Conservation (phyloP, 2,797 vertebrate genomes). For the Scyliorhinus canicula region DNA sequence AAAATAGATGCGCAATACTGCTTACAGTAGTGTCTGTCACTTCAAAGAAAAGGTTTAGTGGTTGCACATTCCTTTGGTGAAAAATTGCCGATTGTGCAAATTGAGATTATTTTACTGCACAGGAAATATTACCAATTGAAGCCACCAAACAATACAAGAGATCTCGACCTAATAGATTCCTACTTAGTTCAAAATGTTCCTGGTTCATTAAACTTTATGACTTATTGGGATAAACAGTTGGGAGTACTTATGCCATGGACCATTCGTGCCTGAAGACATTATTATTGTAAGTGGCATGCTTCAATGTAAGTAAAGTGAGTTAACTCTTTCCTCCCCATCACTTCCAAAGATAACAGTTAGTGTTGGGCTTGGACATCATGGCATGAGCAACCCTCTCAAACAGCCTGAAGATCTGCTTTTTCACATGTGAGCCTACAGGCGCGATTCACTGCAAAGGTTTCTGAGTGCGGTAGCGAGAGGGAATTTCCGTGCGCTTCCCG, state of each 20-base stretch:
- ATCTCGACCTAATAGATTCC: not conserved
- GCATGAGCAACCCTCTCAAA: no score
- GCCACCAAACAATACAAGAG: not conserved
- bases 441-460: no score
- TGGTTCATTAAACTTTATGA: slow-evolving; percentile 6
- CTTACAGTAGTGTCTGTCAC: no score
- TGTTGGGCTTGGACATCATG: not conserved
- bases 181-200: not conserved
- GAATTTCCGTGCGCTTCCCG: no score
- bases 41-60: slow-evolving; percentile 45
- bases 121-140: not conserved
- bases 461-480: no score
- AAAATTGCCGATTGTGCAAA: not conserved
- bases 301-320: not conserved
- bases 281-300: not conserved
- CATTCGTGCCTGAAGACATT: not conserved
- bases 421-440: no score
- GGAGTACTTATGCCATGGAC: not conserved
- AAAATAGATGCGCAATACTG: slow-evolving; percentile 50
- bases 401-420: no score
- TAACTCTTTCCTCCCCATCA: not conserved
- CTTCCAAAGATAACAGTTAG: not conserved
- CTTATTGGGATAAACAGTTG: not conserved
- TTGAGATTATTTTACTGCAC: not conserved
- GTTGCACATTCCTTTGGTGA: not conserved